Conservation (phyloP, 2,888 invertebrate species). For the Phortica okadai region DNA sequence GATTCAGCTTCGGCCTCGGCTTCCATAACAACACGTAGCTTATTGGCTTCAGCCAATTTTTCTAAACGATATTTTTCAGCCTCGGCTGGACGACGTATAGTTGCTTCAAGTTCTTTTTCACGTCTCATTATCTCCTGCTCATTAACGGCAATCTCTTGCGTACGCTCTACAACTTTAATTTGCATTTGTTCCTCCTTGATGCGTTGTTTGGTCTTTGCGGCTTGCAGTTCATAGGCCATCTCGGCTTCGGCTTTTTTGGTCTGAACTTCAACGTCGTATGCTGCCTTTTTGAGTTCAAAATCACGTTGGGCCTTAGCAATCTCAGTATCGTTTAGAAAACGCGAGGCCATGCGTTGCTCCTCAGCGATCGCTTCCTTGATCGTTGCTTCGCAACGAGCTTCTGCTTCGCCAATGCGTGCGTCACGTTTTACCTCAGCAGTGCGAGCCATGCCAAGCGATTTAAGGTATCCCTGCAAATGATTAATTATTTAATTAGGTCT, state of each 20-base stretch:
- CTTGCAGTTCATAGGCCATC: slow-evolving; percentile 94
- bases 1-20: slow-evolving; percentile 97
- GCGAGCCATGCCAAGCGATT: slow-evolving; percentile 95
- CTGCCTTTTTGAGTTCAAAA: slow-evolving; percentile 97
- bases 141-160: slow-evolving; percentile 95
- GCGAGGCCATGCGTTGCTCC: slow-evolving; percentile 95
- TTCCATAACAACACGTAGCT: slow-evolving; percentile 91
- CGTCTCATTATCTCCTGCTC: slow-evolving; percentile 96
- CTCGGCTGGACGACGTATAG: slow-evolving; percentile 94
- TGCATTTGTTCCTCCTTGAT: slow-evolving; percentile 99
- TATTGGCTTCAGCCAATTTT: slow-evolving; percentile 95
- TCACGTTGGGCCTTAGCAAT: slow-evolving; percentile 97
- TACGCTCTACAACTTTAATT: slow-evolving; percentile 92
- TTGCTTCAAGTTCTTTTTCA: slow-evolving; percentile 95
- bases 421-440: slow-evolving; percentile 97
- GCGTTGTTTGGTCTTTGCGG: slow-evolving; percentile 95
- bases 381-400: slow-evolving; percentile 91
- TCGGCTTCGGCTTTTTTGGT: slow-evolving; percentile 93
- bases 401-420: slow-evolving; percentile 97
- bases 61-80: slow-evolving; percentile 94
- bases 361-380: slow-evolving; percentile 92
- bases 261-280: slow-evolving; percentile 97
- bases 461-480: slow-evolving; percentile 82
- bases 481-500: neutral
- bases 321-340: slow-evolving; percentile 96